These are phyloP conservation scores for Smittia aterrima DNA, from an alignment of 2,888 invertebrate genomes.

Conservation along the genomic window DNA sequence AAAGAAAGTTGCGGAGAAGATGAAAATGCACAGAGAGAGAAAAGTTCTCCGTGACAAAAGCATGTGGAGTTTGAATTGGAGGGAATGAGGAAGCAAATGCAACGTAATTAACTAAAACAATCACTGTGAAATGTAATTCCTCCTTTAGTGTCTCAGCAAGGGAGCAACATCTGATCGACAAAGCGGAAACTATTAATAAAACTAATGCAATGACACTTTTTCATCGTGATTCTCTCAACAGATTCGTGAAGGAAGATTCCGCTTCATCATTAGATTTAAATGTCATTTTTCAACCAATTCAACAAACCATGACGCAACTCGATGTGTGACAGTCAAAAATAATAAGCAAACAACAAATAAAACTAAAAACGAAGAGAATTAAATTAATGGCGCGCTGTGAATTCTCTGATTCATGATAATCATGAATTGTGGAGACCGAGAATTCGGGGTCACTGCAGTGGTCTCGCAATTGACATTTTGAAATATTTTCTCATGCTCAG, in stretches of 20 bases:
- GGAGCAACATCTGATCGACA: constrained; percentile 13
- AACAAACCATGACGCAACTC: not conserved
- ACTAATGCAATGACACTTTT: constrained; percentile 34
- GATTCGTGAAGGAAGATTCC: not conserved
- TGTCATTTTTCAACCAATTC: constrained; percentile 10
- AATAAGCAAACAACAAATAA: not conserved
- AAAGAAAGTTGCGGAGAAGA: constrained; percentile 6
- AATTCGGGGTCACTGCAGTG: constrained; percentile 35
- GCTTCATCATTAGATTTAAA: constrained; percentile 5
- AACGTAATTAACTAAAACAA: constrained; percentile 38
- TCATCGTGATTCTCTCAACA: not conserved
- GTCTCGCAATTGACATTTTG: constrained; percentile 35
- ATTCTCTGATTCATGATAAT: constrained; percentile 33
- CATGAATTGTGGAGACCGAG: constrained; percentile 2
- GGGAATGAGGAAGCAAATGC: not conserved
- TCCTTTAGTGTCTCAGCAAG: not conserved
- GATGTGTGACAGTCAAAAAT: not conserved
- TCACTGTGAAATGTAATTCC: constrained; percentile 22
- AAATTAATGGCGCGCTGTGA: constrained; percentile 38
- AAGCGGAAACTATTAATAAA: constrained; percentile 39
- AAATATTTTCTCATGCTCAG: not conserved
- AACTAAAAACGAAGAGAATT: constrained; percentile 9
- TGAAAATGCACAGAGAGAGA: not conserved
- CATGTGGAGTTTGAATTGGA: not conserved
- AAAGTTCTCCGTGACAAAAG: not conserved